Conservation (phyloP, 2,797 vertebrate species). For the Amphiprion clarkii region DNA sequence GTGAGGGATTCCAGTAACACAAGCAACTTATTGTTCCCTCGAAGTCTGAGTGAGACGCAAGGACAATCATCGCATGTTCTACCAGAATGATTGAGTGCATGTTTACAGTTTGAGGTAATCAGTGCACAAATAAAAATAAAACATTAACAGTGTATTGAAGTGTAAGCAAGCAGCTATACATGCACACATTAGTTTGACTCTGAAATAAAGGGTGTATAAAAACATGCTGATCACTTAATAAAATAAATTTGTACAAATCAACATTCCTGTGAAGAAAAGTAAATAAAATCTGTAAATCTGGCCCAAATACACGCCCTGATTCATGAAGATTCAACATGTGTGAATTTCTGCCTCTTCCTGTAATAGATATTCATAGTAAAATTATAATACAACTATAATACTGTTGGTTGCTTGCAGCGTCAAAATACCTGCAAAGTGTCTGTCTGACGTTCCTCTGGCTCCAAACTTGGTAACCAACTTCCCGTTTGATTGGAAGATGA, state of each 20-base stretch:
- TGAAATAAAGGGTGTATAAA: slow-evolving; percentile 18
- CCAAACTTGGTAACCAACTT: slow-evolving; percentile 97
- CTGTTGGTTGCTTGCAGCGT: not conserved
- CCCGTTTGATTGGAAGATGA: slow-evolving; percentile 97
- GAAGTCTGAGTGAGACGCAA: not conserved
- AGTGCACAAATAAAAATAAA: slow-evolving; percentile 11
- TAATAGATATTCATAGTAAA: slow-evolving; percentile 5
- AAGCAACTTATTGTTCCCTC: slow-evolving; percentile 8
- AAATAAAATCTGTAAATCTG: slow-evolving; percentile 69
- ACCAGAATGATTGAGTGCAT: slow-evolving; percentile 2
- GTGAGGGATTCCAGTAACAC: slow-evolving; percentile 5
- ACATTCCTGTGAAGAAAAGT: slow-evolving; percentile 36
- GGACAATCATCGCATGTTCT: not conserved
- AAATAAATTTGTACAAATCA: slow-evolving; percentile 11
- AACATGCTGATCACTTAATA: slow-evolving; percentile 41
- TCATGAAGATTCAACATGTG: slow-evolving; percentile 1
- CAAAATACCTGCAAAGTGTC: slow-evolving; percentile 92
- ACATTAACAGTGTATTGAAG: not conserved
- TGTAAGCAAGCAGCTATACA: slow-evolving; percentile 16
- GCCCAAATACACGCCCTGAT: slow-evolving; percentile 50
- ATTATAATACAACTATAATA: not conserved
- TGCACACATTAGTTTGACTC: slow-evolving; percentile 15
- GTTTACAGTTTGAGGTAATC: slow-evolving; percentile 7
- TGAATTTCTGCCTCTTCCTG: not conserved
- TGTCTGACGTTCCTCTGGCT: slow-evolving; percentile 91